Evolutionary conservation across 1,140 invertebrate species (phyloP).

Genomic region (Drosophila ironensis): DNA sequence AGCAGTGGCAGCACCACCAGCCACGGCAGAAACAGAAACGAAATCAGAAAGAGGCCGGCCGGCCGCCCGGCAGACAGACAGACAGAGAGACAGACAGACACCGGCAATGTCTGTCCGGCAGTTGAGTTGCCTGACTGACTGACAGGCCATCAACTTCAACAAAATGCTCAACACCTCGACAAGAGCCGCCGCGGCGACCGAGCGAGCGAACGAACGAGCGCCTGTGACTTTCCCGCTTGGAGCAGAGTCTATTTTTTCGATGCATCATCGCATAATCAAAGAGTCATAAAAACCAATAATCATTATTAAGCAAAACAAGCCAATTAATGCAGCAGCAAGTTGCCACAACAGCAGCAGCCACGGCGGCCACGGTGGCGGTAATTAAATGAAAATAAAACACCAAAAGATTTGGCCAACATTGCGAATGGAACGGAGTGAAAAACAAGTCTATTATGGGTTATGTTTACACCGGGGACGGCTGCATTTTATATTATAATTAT

Average conservation of each 20-base stretch:
- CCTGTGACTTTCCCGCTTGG: constrained; percentile 59
- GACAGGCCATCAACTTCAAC: constrained; percentile 68
- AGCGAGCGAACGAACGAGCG: too few relatives aligned
- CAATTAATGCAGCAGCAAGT: constrained; percentile 70
- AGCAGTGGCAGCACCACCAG: constrained; percentile 40
- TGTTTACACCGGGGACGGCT: not conserved
- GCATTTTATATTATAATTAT: constrained; percentile 60
- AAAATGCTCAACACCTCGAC: constrained; percentile 71
- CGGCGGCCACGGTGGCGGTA: constrained; percentile 38
- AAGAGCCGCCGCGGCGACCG: constrained; percentile 19
- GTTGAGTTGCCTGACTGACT: constrained; percentile 57
- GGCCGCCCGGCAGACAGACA: not conserved
- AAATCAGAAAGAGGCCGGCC: constrained; percentile 15
- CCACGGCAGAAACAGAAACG: constrained; percentile 34
- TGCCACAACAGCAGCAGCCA: constrained; percentile 2
- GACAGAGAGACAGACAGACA: not conserved
- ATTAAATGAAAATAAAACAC: constrained; percentile 79
- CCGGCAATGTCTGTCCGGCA: constrained; percentile 39
- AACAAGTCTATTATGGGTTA: constrained; percentile 57
- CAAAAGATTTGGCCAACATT: constrained; percentile 65
- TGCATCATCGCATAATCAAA: constrained; percentile 80
- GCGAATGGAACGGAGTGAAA: constrained; percentile 15
- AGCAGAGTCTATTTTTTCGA: constrained; percentile 58
- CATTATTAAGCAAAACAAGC: constrained; percentile 80
- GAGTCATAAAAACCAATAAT: constrained; percentile 80